A percentile compares a stretch with the other conserved stretches of the same genome.
Conservation (phyloP, 64 coral and sea anemone species). For the Actinia equina region DNA sequence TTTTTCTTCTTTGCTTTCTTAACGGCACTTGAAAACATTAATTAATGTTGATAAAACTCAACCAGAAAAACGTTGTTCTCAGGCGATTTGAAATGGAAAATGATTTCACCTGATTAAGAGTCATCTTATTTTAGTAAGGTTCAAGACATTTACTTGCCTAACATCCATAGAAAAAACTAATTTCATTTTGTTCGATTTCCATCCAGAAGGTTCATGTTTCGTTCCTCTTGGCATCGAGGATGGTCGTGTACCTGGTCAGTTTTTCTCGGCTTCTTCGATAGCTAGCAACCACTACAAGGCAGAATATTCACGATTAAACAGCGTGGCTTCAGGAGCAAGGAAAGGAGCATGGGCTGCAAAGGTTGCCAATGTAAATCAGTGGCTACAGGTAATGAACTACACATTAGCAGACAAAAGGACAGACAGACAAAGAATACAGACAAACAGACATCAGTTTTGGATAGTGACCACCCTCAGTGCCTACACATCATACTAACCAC, state of each 20-base stretch:
- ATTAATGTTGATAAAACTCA: no score
- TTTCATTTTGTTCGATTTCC: neutral
- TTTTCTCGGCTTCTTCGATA: slow-evolving; percentile 13
- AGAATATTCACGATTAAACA: slow-evolving; percentile 1
- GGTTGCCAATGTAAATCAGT: slow-evolving; percentile 10
- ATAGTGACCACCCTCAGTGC: no score
- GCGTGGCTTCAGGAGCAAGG: neutral
- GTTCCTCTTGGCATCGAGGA: slow-evolving; percentile 33
- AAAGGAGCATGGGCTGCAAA: slow-evolving; percentile 10
- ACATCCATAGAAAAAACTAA: neutral
- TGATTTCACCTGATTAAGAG: no score
- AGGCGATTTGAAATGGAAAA: no score
- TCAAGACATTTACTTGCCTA: no score
- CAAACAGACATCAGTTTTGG: no score
- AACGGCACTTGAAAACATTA: no score
- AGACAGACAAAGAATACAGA: no score
- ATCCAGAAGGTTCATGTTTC: slow-evolving; percentile 14
- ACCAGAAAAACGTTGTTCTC: no score
- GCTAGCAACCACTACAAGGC: neutral
- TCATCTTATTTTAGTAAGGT: neutral
- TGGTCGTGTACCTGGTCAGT: slow-evolving; percentile 28
- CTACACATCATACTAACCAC: no score
- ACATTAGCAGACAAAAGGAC: neutral
- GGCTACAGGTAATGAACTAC: neutral
- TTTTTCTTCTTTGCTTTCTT: no score